Evolutionary conservation across 1,140 invertebrate genomes (phyloP).

Genomic region (Elysia chlorotica): DNA sequence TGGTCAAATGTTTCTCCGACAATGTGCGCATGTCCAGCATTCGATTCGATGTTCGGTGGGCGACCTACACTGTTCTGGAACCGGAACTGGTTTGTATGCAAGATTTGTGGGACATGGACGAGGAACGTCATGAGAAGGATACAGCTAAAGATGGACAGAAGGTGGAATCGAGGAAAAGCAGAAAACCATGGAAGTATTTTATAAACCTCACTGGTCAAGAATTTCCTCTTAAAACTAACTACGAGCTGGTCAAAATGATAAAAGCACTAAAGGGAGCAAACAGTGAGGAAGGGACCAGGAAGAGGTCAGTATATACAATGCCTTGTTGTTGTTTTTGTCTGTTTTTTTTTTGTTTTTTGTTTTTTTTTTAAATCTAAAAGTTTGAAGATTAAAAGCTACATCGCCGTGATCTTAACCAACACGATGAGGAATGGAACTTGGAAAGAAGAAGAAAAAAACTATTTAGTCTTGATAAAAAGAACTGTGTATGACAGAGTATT

Average conservation of each 20-base stretch:
- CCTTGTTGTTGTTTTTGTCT: not conserved
- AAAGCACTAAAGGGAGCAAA: slow-evolving; percentile 39
- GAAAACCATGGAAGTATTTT: slow-evolving; percentile 26
- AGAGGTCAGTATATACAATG: slow-evolving; percentile 20
- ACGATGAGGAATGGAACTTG: not conserved
- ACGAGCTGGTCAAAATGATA: slow-evolving; percentile 41
- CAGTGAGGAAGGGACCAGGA: slow-evolving; percentile 21
- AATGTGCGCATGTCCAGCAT: slow-evolving; percentile 39
- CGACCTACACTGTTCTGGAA: slow-evolving; percentile 36
- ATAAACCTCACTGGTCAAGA: no score
- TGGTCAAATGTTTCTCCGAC: slow-evolving; percentile 36
- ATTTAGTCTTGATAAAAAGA: not conserved
- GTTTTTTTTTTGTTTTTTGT: not conserved
- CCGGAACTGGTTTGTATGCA: slow-evolving; percentile 49
- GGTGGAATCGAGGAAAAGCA: no score
- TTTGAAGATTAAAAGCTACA: not conserved
- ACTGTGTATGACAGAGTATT: no score
- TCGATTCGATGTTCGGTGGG: slow-evolving; percentile 35
- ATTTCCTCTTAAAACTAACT: slow-evolving; percentile 50
- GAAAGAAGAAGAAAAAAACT: not conserved
- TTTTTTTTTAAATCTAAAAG: not conserved
- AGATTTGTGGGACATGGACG: slow-evolving; percentile 27
- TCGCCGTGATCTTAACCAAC: not conserved
- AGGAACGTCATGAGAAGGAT: no score
- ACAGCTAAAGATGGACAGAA: no score